phyloP scores from a whole-genome alignment of 2,113 vertebrate species.

The Plotosus lineatus region DNA sequence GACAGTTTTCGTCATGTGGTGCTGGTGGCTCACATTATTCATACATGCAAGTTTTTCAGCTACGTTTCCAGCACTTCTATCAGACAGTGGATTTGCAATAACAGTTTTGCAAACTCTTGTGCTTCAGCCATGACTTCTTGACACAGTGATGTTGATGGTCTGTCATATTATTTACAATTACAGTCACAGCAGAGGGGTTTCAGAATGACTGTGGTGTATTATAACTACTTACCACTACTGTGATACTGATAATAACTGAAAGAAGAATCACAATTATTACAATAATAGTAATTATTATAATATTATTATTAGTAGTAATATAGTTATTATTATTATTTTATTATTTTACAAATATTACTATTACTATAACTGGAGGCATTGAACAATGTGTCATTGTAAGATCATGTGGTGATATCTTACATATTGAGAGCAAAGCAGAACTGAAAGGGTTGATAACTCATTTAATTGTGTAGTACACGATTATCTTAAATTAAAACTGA shows the following conservation, averaged over 20 bases:
- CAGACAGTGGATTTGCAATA: not conserved
- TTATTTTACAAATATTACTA: not conserved
- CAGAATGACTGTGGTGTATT: not conserved
- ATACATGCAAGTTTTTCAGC: not conserved
- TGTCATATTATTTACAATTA: not conserved
- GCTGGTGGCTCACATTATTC: not conserved
- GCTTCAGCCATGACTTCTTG: not conserved
- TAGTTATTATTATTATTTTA: too few species aligned
- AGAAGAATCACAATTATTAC: not conserved
- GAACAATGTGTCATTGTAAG: not conserved
- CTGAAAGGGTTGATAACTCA: not conserved
- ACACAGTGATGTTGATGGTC: not conserved
- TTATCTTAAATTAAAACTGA: not conserved
- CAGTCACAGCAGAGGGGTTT: not conserved
- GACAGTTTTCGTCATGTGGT: not conserved
- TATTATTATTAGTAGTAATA: too few species aligned
- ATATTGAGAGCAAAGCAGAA: not conserved
- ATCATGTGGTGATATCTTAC: not conserved
- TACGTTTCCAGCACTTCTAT: not conserved
- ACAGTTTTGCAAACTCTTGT: not conserved
- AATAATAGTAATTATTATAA: too few species aligned
- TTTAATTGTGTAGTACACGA: not conserved
- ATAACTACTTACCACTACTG: not conserved
- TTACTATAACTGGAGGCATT: not conserved
- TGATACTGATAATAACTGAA: not conserved